Conservation (phyloP, 2,113 vertebrate genomes). For the Xenopus borealis region DNA sequence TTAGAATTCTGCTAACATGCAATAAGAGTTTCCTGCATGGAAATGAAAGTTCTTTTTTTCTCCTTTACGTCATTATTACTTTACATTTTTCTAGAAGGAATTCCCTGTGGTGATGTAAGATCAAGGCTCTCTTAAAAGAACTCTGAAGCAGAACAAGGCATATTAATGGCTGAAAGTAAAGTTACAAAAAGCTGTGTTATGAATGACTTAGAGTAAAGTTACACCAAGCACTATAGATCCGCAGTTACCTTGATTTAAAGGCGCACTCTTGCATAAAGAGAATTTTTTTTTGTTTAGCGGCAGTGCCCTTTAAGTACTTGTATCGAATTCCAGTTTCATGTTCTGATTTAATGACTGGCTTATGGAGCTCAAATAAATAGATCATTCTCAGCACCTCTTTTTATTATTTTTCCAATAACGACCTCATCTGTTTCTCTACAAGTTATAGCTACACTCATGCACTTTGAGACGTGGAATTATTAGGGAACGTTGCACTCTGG, state of each 20-base stretch:
- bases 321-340: slow-evolving; percentile 3
- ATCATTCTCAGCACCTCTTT: slow-evolving; percentile 9
- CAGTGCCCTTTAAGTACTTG: neutral
- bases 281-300: neutral
- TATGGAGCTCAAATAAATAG: slow-evolving; percentile 11
- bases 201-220: neutral
- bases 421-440: slow-evolving; percentile 25
- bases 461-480: slow-evolving; percentile 15
- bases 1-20: too few relatives aligned
- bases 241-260: neutral
- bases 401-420: slow-evolving; percentile 43
- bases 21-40: too few relatives aligned
- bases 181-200: neutral
- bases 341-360: slow-evolving; percentile 25
- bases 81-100: too few relatives aligned
- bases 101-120: too few relatives aligned
- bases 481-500: neutral
- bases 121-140: too few relatives aligned
- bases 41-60: too few relatives aligned
- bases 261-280: neutral
- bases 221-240: neutral
- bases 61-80: too few relatives aligned
- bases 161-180: neutral
- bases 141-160: neutral
- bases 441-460: slow-evolving; percentile 32